Base-by-base conservation (phyloP, 2,888 invertebrate genomes). In the Aphodius granarius region DNA sequence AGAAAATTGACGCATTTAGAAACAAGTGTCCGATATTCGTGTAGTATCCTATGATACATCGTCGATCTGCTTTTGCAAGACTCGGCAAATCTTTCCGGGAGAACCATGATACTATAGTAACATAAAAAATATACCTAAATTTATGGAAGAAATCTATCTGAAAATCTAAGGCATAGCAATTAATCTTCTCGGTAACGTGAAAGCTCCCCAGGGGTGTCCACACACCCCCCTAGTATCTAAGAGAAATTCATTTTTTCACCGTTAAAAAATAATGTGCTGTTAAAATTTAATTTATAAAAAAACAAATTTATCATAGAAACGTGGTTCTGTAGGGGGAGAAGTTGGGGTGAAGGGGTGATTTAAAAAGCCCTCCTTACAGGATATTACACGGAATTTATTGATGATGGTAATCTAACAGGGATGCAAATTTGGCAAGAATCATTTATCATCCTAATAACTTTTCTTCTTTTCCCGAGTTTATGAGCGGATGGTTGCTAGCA, bases 391-490 rank as follows among this genome's bases (percentile, higher is more conserved):
- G 62, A 76, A 76, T 76, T 78, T 78, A 78, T 78, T 78, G 76
- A 78, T 78, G 78, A 78, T 78, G 75, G 76, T 72, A 78, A 78
- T 76, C 74, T 78, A 76, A 73, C 76, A 66, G 43, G 74, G 76
- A 78, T 74, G 78, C 76, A 78, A 78, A 78, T 78, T 78, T 78
- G 76, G 76, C 78, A 76, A 66, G 71, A 63, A 66, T 66, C 68
- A 78, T 76, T 78, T 76, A 75, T 76, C 76, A 78, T 73, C 71
- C 75, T 76, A 76, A 78, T 76, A 75, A 74, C 74, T 76, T 76
- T 75, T 68, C 71, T 70, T 76, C 73, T 70, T 76, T 76, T 73
- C 65, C 9, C 6, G 43, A 43, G 9, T 1, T 6, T 13, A 13
- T n/a, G 43, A 13, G 43, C 43, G 43, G 43, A 6, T 3, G 43